Conservation (phyloP, 2,113 vertebrate genomes). For the Helogale parvula region DNA sequence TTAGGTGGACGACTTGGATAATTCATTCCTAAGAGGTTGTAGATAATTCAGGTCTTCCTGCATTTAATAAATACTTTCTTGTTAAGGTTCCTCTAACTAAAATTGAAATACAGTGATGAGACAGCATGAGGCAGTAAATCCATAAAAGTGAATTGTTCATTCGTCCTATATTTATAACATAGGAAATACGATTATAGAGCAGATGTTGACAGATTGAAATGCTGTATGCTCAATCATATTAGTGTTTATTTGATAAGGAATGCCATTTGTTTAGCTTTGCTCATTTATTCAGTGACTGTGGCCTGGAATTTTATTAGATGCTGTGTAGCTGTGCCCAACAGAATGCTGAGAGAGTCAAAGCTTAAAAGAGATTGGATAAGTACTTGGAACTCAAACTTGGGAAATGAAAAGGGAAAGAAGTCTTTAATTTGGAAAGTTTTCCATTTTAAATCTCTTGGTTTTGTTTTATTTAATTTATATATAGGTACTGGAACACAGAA, state of each 20-base stretch:
- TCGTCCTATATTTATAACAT: conserved; percentile 62
- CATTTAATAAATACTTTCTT: background rate
- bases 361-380: conserved; percentile 6
- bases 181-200: conserved; percentile 65
- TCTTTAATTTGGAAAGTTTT: conserved; percentile 54
- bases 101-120: conserved; percentile 54
- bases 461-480: conserved; percentile 60
- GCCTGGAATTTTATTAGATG: conserved; percentile 71
- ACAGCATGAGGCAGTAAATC: conserved; percentile 60
- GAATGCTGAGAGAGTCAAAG: conserved; percentile 53
- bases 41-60: background rate
- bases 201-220: conserved; percentile 75
- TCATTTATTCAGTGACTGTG: conserved; percentile 64
- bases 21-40: conserved; percentile 31
- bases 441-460: conserved; percentile 54
- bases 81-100: conserved; percentile 45
- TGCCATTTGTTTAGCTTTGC: conserved; percentile 67
- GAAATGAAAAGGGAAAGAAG: conserved; percentile 24
- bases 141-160: conserved; percentile 70
- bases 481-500: background rate
- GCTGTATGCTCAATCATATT: conserved; percentile 72
- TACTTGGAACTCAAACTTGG: conserved; percentile 28
- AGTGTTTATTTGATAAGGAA: conserved; percentile 77
- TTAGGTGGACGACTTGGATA: conserved; percentile 25
- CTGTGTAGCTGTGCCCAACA: conserved; percentile 21